A percentile compares a stretch with the other conserved stretches of the same genome.
Conservation (phyloP, 2,113 vertebrate genomes). For the Gopherus flavomarginatus region DNA sequence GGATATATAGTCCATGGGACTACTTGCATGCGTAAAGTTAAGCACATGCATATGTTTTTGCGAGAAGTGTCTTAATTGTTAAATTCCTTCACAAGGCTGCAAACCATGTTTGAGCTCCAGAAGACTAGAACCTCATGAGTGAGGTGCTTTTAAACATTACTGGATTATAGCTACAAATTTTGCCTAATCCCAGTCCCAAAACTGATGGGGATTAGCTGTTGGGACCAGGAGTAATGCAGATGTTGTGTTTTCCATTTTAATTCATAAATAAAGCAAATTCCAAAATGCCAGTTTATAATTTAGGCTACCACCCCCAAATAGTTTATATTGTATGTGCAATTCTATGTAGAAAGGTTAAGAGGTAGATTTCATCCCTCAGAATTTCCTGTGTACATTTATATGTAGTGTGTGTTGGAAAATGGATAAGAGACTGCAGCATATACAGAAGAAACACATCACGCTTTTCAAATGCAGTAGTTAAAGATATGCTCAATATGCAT, state of each 20-base stretch:
- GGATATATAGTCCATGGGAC: neutral
- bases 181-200: neutral
- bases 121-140: too few species aligned
- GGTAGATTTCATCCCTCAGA: neutral
- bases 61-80: neutral
- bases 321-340: neutral
- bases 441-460: neutral
- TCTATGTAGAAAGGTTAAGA: neutral
- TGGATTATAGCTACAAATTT: slow-evolving; percentile 39
- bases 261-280: neutral
- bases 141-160: slow-evolving; percentile 4
- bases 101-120: too few species aligned
- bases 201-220: neutral
- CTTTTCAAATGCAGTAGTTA: neutral
- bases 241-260: neutral
- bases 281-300: neutral
- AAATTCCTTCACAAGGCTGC: too few species aligned
- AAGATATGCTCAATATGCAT: neutral
- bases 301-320: neutral
- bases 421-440: neutral
- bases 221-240: slow-evolving; percentile 18
- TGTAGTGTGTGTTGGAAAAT: neutral
- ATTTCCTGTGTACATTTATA: neutral
- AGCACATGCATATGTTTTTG: neutral
- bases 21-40: slow-evolving; percentile 15